Percentiles rank a stretch among this genome's conserved stretches.
Conservation (phyloP, 2,888 invertebrate species). For the Orchesella flavescens region DNA sequence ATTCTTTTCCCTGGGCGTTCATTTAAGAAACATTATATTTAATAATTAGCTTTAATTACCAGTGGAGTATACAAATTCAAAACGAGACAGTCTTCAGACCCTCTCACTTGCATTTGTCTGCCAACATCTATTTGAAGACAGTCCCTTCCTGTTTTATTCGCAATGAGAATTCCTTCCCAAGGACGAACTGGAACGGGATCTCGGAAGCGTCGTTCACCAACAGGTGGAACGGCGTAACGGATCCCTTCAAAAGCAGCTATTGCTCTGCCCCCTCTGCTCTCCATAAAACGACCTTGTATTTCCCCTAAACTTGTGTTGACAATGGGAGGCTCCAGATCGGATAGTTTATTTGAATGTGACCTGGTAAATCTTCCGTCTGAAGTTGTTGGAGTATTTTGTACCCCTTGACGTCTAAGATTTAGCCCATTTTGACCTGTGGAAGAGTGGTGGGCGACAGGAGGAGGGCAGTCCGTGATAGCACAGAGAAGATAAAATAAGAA, state of each 20-base stretch:
- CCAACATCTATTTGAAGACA: constrained; percentile 67
- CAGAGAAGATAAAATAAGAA: constrained; percentile 51
- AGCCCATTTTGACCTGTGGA: not conserved
- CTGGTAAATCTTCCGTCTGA: not conserved
- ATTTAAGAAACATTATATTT: too few species aligned
- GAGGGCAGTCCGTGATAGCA: constrained; percentile 56
- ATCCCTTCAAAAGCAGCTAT: constrained; percentile 78
- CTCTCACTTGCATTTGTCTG: constrained; percentile 51
- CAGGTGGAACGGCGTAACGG: constrained; percentile 91
- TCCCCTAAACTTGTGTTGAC: constrained; percentile 13
- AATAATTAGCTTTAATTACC: not conserved
- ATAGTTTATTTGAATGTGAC: not conserved
- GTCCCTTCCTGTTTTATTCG: constrained; percentile 55
- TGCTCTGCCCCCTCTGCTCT: constrained; percentile 46
- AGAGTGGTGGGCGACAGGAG: constrained; percentile 30
- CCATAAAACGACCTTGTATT: constrained; percentile 51
- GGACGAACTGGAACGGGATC: constrained; percentile 87
- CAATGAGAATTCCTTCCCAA: constrained; percentile 81
- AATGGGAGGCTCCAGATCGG: not conserved
- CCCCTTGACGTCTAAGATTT: not conserved
- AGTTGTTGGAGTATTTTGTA: not conserved
- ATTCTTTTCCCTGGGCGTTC: too few species aligned
- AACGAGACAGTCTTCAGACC: constrained; percentile 52
- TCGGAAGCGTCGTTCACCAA: constrained; percentile 85
- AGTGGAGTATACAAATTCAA: constrained; percentile 54